Evolutionary conservation across 2,797 vertebrate genomes (phyloP), one percentile per base, ranked within the genome.

Genomic region (Prionace glauca): DNA sequence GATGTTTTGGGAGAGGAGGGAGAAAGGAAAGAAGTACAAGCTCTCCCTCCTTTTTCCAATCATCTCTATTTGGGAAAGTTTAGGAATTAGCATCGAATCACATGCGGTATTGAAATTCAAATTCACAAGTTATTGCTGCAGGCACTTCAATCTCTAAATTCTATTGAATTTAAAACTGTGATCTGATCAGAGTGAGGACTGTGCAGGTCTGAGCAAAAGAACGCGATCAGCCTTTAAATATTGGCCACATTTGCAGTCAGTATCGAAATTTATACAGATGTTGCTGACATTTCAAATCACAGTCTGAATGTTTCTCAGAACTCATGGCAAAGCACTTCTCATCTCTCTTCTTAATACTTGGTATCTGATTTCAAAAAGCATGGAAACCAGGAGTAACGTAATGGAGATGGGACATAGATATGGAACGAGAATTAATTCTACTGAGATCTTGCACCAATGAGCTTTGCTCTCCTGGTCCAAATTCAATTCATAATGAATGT

Each of bases 351-450:
- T 84, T 84, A 45, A 84, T 45, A 84, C 36, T 84, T 84, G 81
- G 81, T 84, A 41, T 41, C 81, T 74, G 71, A 24, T 94, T 72
- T 94, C 71, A 94, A 94, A 72, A 71, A 29, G 45, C 1, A 74
- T 32, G 22, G 67, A 71, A 94, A 94, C 74, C 93, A 94, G 69
- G 50, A 94, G 32, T 74, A 94, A 74, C 18, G 69, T 56, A 45
- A 74, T 74, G 69, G 93, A 94, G 93, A 72, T 74, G 93, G 74
- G 71, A 14, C 14, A 94, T 56, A 45, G 41, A 74, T 94, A 94
- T 50, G 93, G 69, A 74, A 50, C 11, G 71, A 56, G 45, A 74
- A 94, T 74, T 71, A 74, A 94, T 95, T 95, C 50, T 50, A 24
- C 45, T 77, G 93, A 95, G 41, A 74, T 95, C 18, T 95, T 50